Evolutionary conservation across 2,888 invertebrate genomes (phyloP), one percentile per base, ranked within the genome.

Genomic region (Maniola hyperantus): DNA sequence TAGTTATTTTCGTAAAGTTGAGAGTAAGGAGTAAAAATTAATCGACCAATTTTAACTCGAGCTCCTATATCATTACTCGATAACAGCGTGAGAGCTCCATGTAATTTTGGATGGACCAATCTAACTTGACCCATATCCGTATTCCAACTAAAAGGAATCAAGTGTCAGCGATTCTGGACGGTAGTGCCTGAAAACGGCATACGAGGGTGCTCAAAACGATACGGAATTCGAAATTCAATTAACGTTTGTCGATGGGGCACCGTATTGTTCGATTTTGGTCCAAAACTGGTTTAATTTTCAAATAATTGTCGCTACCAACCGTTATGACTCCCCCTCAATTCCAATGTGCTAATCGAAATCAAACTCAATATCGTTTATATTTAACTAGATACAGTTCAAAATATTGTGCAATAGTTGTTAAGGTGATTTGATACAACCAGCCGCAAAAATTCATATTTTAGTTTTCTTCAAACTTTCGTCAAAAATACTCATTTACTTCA

Each of bases 171-270:
- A 62, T 48, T 39, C 15, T 54, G 62, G 65, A 50, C 46, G 60
- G 59, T 2, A 20, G 10, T 55, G 65, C 44, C 60, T 66, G 71
- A 44, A 71, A 69, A 65, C 54, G 59, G 64, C 42, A 36, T 64
- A 57, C 55, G 66, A 58, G 67, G 59, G 61, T 51, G 57, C 71
- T 71, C 68, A 65, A 64, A 70, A 70, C 68, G 70, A 70, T 70
- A 68, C 59, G 64, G 68, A 68, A 70, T 70, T 66, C 66, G 62
- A 70, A 68, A 70, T 71, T 70, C 71, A 70, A 71, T 71, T 70
- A 71, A 70, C 68, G 64, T 34, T 51, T 50, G n/a, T 50, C 36
- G 62, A 62, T 66, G 39, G 65, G 61, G 39, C 42, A 2, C 42
- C 58, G 57, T 62, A 62, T 68, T 68, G 65, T 62, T 57, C 57